A percentile compares a stretch with the other conserved stretches of the same genome.
These are phyloP conservation scores for human (Homo sapiens) DNA, from an alignment of 2,113 vertebrate genomes.

Conservation along the genomic window GRCh38 chr9:115254001-115254500, in stretches of 20 bases:
- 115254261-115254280: neutral
- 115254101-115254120: neutral
- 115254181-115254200: neutral
- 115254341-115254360: neutral
- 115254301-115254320: neutral
- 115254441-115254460: neutral
- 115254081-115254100: neutral
- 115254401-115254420: neutral
- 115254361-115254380: neutral
- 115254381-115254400: neutral
- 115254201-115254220: neutral
- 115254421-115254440: neutral
- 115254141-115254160: neutral
- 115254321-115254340: neutral
- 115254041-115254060: neutral
- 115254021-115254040: neutral
- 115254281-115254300: neutral
- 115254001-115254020: accelerated
- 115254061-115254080: neutral
- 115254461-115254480: neutral
- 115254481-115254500: neutral
- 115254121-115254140: neutral
- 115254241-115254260: neutral
- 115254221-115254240: neutral
- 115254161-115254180: neutral